A percentile compares a stretch with the other conserved stretches of the same genome.
These are phyloP conservation scores for Intellagama lesueurii DNA, from an alignment of 2,797 vertebrate genomes.

Conservation along the genomic window DNA sequence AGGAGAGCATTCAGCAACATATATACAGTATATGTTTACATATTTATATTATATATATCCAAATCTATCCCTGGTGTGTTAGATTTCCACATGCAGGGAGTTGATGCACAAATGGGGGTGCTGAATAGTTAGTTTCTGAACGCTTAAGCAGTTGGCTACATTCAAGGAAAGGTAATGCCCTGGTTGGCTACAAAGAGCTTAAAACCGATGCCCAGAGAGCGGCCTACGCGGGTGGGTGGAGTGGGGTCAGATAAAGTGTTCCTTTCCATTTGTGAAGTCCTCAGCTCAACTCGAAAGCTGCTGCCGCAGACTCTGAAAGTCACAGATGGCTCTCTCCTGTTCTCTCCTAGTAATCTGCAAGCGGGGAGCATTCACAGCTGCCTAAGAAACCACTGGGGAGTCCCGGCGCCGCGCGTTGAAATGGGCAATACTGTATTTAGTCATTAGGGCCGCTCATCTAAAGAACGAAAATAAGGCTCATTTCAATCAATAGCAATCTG, in stretches of 20 bases:
- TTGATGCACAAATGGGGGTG: no score
- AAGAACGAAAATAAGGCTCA: slow-evolving; percentile 69
- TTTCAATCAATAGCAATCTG: slow-evolving; percentile 76
- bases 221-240: background rate
- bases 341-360: slow-evolving; percentile 50
- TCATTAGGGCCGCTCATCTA: slow-evolving; percentile 71
- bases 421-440: slow-evolving; percentile 60
- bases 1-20: no score
- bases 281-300: slow-evolving; percentile 18
- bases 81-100: background rate
- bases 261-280: background rate
- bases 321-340: slow-evolving; percentile 70
- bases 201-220: background rate
- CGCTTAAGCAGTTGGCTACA: background rate
- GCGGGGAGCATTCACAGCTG: slow-evolving; percentile 68
- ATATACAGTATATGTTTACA: no score
- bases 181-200: background rate
- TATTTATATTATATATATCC: no score
- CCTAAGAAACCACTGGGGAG: slow-evolving; percentile 68
- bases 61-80: background rate
- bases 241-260: background rate
- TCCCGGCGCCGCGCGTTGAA: slow-evolving; percentile 45
- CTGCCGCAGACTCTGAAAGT: background rate
- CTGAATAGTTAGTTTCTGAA: background rate
- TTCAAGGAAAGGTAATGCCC: accelerated